phyloP scores from a whole-genome alignment of 2,113 vertebrate species.

The Saimiri boliviensis region DNA sequence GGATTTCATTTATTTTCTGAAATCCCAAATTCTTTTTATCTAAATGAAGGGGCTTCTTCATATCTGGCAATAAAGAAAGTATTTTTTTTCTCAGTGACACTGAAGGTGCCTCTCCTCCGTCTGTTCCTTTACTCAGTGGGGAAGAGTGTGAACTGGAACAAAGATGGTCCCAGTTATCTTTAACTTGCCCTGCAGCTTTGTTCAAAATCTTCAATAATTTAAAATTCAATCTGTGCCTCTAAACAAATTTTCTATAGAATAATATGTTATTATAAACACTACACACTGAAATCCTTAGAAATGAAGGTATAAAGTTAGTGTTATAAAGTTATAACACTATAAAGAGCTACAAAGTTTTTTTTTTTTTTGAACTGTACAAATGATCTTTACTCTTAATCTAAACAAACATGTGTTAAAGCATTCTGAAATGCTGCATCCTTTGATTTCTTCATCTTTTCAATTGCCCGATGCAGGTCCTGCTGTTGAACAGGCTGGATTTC shows the following conservation, averaged over 20 bases:
- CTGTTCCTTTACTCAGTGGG: neutral
- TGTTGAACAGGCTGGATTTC: too few relatives aligned
- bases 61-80: neutral
- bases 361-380: too few relatives aligned
- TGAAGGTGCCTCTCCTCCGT: neutral
- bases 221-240: neutral
- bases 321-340: too few relatives aligned
- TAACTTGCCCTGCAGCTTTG: neutral
- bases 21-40: neutral
- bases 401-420: too few relatives aligned
- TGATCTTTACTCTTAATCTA: too few relatives aligned
- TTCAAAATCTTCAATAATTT: neutral
- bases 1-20: slow-evolving; percentile 37
- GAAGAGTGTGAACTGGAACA: neutral
- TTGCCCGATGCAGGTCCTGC: too few relatives aligned
- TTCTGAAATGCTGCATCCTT: too few relatives aligned
- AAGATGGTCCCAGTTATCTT: neutral
- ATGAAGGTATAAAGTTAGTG: too few relatives aligned
- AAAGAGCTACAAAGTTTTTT: too few relatives aligned
- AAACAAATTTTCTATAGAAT: slow-evolving; percentile 1
- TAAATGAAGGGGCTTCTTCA: neutral
- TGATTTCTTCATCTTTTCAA: too few relatives aligned
- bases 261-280: neutral
- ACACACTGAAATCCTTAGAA: neutral
- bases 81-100: neutral